Base-by-base conservation (phyloP, 92 coral and sea anemone genomes). In the Galaxea fascicularis region DNA sequence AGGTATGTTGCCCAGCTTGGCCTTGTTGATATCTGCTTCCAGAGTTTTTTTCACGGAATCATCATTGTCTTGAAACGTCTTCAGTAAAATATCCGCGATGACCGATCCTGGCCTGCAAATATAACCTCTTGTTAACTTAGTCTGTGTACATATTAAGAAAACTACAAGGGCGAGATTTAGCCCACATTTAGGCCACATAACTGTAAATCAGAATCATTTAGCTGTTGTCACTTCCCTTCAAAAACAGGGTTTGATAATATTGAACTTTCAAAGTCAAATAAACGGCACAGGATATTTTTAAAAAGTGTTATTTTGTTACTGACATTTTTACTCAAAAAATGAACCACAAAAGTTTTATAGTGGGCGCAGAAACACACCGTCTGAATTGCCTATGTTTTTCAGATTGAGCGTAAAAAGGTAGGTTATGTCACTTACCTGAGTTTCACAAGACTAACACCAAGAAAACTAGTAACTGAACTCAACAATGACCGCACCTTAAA, bases 21-120 rank as follows among this genome's bases (percentile, higher is more conserved):
- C 95, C 24, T 74, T 74, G 30, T 75, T 77, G 31, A 91, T 12
- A 35, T 91, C 83, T 29, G 65, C 74, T 44, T 80, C 65, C 51
- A 91, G 69, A 16, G 59, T 57, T 70, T 88, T 88, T 71, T 60
- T 68, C 14, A 77, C 90, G 21, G 87, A 65, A 52, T 65, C 89
- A 62, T 71, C 81, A 3, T 51, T 24, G 58, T 85, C 80, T 66
- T 85, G 77, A 29, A 83, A 65, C 35, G 92, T 91, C 78, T 91
- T 91, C 4, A 91, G 64, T 16, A 91, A 68, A 27, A 91, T 85
- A 41, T 91, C 84, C 35, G 77, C 95, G 44, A 74, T 74, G 10
- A 88, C 95, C 16, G 92, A 91, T 4, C 92, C 95, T 66, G 87
- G 73, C 74, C 94, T 91, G 63, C 18, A 52, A 81, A 73, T 6